Percentiles rank a stretch among this genome's conserved stretches.
Evolutionary conservation across 2,797 vertebrate genomes (phyloP).

Genomic region (Epinephelus awoara): DNA sequence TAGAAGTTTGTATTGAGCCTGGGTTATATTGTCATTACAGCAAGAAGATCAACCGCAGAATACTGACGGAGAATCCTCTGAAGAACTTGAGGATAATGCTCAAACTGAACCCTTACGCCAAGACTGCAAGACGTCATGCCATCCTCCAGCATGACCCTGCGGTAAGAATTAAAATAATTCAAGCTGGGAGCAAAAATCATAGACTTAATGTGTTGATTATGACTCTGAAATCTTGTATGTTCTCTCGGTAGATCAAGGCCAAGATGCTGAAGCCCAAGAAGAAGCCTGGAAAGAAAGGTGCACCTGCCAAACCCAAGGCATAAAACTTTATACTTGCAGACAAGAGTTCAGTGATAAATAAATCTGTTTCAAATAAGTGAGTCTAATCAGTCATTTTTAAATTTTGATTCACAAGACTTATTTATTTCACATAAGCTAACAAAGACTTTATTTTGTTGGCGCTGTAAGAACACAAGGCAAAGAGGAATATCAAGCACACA

Average conservation of each 20-base stretch:
- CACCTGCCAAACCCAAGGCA: constrained; percentile 66
- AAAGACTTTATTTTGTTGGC: constrained; percentile 3
- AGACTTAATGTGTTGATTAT: neutral
- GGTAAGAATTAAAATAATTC: constrained; percentile 79
- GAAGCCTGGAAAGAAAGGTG: constrained; percentile 78
- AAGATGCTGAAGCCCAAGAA: constrained; percentile 88
- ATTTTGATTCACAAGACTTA: neutral
- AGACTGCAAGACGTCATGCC: constrained; percentile 93
- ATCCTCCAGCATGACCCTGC: constrained; percentile 92
- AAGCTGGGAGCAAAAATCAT: accelerated
- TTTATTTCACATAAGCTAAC: constrained; percentile 43
- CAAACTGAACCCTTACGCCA: constrained; percentile 96
- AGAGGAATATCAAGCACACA: constrained; percentile 62
- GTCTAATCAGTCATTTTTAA: constrained; percentile 37
- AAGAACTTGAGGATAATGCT: constrained; percentile 98
- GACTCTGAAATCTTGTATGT: neutral
- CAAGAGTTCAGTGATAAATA: constrained; percentile 74
- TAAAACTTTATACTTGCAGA: constrained; percentile 68
- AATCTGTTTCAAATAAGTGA: constrained; percentile 70
- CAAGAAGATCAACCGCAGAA: constrained; percentile 93
- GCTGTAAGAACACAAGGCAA: constrained; percentile 15
- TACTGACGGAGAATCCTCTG: constrained; percentile 98
- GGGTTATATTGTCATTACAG: constrained; percentile 76
- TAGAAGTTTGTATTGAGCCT: constrained; percentile 6
- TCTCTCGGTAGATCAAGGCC: constrained; percentile 79